Conservation (phyloP, 2,113 vertebrate species). For the Psilopsiagon aurifrons region DNA sequence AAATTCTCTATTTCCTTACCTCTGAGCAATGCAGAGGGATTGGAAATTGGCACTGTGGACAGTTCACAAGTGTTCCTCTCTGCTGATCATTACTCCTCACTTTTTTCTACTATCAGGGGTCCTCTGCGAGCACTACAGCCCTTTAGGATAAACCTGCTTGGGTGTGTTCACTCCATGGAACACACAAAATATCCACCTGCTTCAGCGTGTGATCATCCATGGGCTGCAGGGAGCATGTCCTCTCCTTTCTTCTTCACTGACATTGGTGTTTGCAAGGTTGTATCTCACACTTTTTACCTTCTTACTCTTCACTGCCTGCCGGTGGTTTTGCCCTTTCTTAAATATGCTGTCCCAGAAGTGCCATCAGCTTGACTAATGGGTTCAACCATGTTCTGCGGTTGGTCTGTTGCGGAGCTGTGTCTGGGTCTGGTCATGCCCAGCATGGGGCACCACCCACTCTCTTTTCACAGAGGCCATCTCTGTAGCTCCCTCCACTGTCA, state of each 20-base stretch:
- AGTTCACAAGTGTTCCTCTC: background rate
- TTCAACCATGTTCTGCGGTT: background rate
- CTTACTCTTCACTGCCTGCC: background rate
- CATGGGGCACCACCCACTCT: background rate
- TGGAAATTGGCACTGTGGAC: rapidly evolving
- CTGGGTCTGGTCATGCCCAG: background rate
- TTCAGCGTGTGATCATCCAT: background rate
- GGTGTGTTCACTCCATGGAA: rapidly evolving
- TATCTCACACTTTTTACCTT: background rate
- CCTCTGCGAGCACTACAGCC: background rate
- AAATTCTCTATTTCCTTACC: background rate
- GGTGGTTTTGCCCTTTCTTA: background rate
- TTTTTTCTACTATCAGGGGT: rapidly evolving
- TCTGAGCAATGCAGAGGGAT: rapidly evolving
- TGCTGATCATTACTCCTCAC: background rate
- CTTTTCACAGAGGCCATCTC: background rate
- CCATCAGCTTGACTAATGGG: background rate
- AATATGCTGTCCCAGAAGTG: rapidly evolving
- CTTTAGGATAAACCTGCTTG: background rate
- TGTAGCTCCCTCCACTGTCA: background rate
- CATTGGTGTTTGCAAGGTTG: background rate
- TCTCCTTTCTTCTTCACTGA: background rate
- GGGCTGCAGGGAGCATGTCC: background rate
- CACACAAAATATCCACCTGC: background rate
- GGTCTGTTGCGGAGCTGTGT: background rate